Evolutionary conservation across 2,888 invertebrate species (phyloP).

Genomic region (Coremacera marginata): DNA sequence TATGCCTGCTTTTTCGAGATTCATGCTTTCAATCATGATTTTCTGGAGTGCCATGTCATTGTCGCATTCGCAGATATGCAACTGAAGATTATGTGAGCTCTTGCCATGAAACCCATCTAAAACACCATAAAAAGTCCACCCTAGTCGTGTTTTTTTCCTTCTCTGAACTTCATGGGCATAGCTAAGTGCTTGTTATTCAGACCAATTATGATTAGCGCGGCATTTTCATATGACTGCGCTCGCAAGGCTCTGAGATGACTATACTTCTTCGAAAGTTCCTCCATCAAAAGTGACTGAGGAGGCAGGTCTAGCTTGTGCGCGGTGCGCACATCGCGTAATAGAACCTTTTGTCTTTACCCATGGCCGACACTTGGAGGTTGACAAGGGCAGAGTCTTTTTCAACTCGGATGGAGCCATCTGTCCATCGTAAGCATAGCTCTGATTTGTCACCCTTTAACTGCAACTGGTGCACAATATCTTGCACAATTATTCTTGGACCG

Average conservation of each 20-base stretch:
- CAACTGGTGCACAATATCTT: conserved; percentile 16
- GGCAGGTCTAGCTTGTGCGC: conserved; percentile 4
- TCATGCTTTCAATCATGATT: conserved; percentile 33
- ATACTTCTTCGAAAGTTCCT: conserved; percentile 20
- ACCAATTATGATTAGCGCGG: conserved; percentile 40
- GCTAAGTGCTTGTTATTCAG: conserved; percentile 38
- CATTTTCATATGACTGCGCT: conserved; percentile 31
- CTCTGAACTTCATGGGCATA: conserved; percentile 33
- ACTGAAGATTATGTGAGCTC: background rate
- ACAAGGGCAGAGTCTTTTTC: conserved; percentile 31
- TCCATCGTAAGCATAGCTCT: conserved; percentile 42
- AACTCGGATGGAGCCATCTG: conserved; percentile 35
- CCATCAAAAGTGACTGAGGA: background rate
- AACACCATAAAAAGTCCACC: conserved; percentile 41
- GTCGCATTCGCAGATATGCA: conserved; percentile 39
- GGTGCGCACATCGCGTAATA: background rate
- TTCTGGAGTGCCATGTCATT: conserved; percentile 30
- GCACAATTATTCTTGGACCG: conserved; percentile 38
- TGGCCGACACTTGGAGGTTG: background rate
- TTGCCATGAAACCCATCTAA: background rate
- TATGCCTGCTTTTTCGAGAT: background rate
- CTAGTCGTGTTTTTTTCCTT: conserved; percentile 16
- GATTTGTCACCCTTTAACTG: conserved; percentile 29
- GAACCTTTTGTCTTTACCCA: background rate
- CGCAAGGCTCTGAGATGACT: conserved; percentile 32